Conservation (phyloP, 1,140 invertebrate genomes). For the Arctopsyche grandis region DNA sequence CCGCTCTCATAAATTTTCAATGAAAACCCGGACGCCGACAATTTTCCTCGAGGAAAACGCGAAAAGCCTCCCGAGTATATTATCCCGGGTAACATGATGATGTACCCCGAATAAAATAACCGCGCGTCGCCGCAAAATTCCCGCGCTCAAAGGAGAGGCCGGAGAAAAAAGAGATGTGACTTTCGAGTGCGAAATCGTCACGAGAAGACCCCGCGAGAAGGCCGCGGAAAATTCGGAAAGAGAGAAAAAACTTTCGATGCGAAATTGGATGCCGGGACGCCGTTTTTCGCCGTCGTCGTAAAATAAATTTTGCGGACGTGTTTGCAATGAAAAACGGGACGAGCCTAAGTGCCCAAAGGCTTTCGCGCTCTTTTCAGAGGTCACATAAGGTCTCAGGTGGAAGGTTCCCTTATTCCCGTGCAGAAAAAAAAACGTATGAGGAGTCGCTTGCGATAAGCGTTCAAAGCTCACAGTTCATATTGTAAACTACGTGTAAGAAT, state of each 20-base stretch:
- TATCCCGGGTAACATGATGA: constrained; percentile 34
- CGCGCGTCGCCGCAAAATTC: background rate
- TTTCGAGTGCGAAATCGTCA: constrained; percentile 8
- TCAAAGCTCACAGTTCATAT: too few species aligned
- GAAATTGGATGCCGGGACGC: constrained; percentile 11
- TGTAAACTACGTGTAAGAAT: too few species aligned
- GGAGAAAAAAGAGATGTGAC: constrained; percentile 18
- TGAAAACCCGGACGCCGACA: constrained; percentile 39
- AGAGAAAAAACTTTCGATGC: background rate
- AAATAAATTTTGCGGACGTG: constrained; percentile 37
- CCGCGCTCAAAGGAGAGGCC: background rate
- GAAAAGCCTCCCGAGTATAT: constrained; percentile 41
- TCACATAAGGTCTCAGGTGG: background rate
- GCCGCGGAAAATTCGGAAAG: constrained; percentile 19
- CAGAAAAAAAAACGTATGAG: too few species aligned
- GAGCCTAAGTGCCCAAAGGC: background rate
- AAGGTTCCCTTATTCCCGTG: background rate
- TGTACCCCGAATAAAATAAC: constrained; percentile 23
- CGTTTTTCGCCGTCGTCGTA: constrained; percentile 32
- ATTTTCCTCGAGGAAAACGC: constrained; percentile 38
- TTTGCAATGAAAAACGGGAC: constrained; percentile 20
- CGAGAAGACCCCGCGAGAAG: background rate
- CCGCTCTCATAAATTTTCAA: constrained; percentile 42
- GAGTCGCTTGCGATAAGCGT: too few species aligned
- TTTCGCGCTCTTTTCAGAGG: background rate